These are phyloP conservation scores for Gorsachius goisagi DNA, from an alignment of 2,113 vertebrate genomes.

Conservation along the genomic window DNA sequence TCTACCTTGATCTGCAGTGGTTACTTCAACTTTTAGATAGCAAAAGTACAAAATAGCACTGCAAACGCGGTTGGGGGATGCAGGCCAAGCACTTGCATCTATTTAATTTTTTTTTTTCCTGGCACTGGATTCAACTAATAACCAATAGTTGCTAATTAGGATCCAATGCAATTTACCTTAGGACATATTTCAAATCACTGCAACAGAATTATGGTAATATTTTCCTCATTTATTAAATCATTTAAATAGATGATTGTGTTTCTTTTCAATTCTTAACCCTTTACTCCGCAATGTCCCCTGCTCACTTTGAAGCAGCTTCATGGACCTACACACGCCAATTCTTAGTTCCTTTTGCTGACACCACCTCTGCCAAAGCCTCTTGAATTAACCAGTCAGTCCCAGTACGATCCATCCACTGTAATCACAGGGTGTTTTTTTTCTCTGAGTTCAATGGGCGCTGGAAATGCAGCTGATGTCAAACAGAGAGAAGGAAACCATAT, in stretches of 20 bases:
- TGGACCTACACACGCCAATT: rapidly evolving
- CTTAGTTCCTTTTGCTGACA: not conserved
- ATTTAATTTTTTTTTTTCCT: not conserved
- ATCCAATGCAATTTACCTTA: not conserved
- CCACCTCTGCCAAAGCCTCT: not conserved
- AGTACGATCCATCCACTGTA: not conserved
- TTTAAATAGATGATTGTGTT: not conserved
- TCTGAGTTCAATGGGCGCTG: rapidly evolving
- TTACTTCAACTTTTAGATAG: not conserved
- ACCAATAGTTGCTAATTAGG: not conserved
- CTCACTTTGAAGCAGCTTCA: not conserved
- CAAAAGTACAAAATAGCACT: not conserved
- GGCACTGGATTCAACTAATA: not conserved
- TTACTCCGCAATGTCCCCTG: rapidly evolving
- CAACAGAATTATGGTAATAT: not conserved
- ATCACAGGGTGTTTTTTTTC: rapidly evolving
- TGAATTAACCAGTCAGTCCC: not conserved
- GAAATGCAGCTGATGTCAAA: not conserved
- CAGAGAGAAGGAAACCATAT: not conserved
- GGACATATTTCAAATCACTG: not conserved
- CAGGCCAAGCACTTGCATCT: not conserved
- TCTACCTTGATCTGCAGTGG: not conserved
- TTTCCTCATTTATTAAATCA: not conserved
- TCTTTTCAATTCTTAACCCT: not conserved
- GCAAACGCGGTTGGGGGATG: not conserved